Percentiles rank a stretch among this genome's conserved stretches.
These are phyloP conservation scores for Lordiphosa stackelbergi DNA, from an alignment of 1,140 invertebrate genomes.

Conservation along the genomic window DNA sequence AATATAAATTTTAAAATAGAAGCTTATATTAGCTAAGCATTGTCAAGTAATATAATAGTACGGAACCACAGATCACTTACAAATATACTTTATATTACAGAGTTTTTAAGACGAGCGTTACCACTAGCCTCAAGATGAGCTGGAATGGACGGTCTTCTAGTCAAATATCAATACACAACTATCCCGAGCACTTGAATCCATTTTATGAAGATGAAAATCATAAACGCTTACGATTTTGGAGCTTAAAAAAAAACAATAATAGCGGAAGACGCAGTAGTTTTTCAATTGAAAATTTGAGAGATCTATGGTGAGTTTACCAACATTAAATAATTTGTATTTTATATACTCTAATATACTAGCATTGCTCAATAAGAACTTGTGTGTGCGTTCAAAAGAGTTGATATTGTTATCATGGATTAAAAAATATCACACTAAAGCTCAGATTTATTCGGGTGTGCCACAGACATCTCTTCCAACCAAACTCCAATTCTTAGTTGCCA, in stretches of 20 bases:
- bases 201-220: slow-evolving; percentile 83
- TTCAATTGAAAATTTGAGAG: slow-evolving; percentile 79
- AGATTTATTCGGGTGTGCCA: no score
- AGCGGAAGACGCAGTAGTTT: slow-evolving; percentile 79
- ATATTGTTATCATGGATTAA: no score
- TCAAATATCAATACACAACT: slow-evolving; percentile 81
- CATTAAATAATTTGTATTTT: neutral
- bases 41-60: no score
- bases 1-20: no score
- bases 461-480: no score
- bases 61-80: no score
- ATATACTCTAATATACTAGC: neutral
- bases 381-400: no score
- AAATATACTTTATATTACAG: no score
- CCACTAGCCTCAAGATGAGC: slow-evolving; percentile 32
- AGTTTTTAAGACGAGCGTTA: slow-evolving; percentile 29
- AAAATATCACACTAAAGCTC: no score
- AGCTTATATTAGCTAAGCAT: no score
- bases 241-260: slow-evolving; percentile 67
- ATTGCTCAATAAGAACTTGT: neutral
- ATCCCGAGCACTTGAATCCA: slow-evolving; percentile 85
- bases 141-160: slow-evolving; percentile 60
- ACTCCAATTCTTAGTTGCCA: no score
- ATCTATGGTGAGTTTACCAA: slow-evolving; percentile 77
- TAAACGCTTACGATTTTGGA: slow-evolving; percentile 80